Evolutionary conservation across 2,888 invertebrate species (phyloP), one percentile per base, ranked within the genome.

Genomic region (Tortrix viridana): DNA sequence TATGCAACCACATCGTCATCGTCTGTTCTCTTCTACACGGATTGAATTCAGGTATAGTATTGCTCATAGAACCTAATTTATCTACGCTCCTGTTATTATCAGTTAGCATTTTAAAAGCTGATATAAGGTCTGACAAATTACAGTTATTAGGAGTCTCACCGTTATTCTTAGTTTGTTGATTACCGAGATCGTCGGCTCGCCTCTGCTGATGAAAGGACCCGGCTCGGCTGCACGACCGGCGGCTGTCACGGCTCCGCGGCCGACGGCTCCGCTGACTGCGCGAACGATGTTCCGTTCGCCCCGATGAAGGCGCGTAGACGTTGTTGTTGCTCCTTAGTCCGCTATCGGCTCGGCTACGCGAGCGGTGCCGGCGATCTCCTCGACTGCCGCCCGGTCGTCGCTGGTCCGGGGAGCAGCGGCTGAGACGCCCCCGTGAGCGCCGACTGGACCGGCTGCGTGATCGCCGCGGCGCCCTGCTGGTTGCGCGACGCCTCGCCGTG

Each of bases 1-100:
- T 60, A 20, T 20, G n/a, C 2, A 60, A 7, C 60, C 60, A 60
- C 37, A 20, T 46, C n/a, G 43, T 22, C 7, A 60, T 48, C 16
- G 46, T 55, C 44, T 61, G 54, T 6, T 47, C 18, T 23, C 18
- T 47, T 43, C 6, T 32, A 2, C 32, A 19, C 16, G 60, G 53
- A 19, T 60, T 53, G 12, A 53, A 60, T 47, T 60, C 60, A 12
- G 53, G 60, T 38, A 60, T 16, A 9, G 46, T 46, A 46, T 19
- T 18, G 19, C 19, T 44, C 37, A 37, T 37, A 37, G 37, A 37
- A 7, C 37, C 37, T 37, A 37, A 12, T 37, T 37, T 37, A 5
- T 37, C 37, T 7, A 37, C 5, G 37, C 37, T 7, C 3, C 7
- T 12, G 12, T 37, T 37, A 12, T 7, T 37, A 37, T 37, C 7